Evolutionary conservation across 64 coral and sea anemone genomes (phyloP), one percentile per base, ranked within the genome.

Genomic region (Porites australiensis): DNA sequence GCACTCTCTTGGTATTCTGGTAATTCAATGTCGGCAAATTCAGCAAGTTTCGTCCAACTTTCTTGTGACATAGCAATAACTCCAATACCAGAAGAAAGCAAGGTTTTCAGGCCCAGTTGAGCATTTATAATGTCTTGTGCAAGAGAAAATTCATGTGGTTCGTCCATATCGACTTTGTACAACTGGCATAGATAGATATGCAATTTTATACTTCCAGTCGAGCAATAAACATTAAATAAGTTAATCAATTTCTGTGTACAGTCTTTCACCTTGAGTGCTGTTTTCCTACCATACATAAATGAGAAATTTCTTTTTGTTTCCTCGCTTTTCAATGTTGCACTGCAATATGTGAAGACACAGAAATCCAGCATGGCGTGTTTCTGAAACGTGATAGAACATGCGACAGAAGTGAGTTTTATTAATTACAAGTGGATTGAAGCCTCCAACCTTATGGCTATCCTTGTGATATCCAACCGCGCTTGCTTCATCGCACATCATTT

Each of bases 361-460:
- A 82, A 82, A 82, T 49, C 60, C 59, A 5, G 60, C 11, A 15
- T 47, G 37, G 58, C 60, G 16, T 14, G 79, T 82, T 60, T 66
- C 79, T 18, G 79, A 48, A 45, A 82, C 79, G 27, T 82, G 79
- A 60, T 82, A 82, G 60, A 82, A 82, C 58, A 82, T 82, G 2
- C 22, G 58, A 16, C 79, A 82, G 27, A 82, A 82, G 7, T 82
- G 79, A 82, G 59, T 60, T 50, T 64, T 19, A 13, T 44, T 82
- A 4, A 82, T 82, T 65, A 60, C 79, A 15, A 82, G 48, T 10
- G 79, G 79, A 49, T 82, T 82, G 27, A 82, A 82, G 12, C 58
- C 79, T 10, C 79, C 79, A 65, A 82, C 58, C 60, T 65, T 64
- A 27, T 82, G 79, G 20, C 37, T 82, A 45, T 6, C 44, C 2